These are phyloP conservation scores for Morinoia aosen DNA, from an alignment of 2,888 invertebrate species.

Conservation along the genomic window DNA sequence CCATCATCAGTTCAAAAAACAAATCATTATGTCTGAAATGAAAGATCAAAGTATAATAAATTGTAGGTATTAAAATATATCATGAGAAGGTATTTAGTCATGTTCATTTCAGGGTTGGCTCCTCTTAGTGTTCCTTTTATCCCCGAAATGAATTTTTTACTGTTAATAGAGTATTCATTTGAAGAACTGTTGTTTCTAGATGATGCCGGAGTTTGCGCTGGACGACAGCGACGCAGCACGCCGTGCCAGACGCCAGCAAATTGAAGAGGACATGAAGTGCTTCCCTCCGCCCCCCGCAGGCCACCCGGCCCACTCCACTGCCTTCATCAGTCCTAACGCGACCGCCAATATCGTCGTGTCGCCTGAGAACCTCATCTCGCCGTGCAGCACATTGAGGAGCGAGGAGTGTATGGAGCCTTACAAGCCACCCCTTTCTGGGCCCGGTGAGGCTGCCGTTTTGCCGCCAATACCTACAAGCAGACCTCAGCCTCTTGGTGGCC, in stretches of 20 bases:
- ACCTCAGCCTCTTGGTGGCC: neutral
- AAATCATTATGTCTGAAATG: too few relatives aligned
- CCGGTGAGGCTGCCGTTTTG: neutral
- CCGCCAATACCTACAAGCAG: neutral
- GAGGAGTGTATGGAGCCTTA: constrained; percentile 45
- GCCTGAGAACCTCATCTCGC: constrained; percentile 47
- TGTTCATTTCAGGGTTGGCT: too few relatives aligned
- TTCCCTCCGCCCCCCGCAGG: neutral
- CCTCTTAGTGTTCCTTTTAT: too few relatives aligned
- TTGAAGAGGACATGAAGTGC: neutral
- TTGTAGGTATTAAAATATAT: too few relatives aligned
- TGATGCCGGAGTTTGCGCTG: neutral
- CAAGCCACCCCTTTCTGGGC: neutral
- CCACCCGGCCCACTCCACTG: neutral
- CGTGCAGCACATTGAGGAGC: constrained; percentile 53
- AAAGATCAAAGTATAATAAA: too few relatives aligned
- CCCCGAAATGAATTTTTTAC: neutral
- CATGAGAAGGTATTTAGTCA: too few relatives aligned
- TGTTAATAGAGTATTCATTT: neutral
- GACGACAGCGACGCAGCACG: neutral
- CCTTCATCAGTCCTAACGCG: constrained; percentile 47
- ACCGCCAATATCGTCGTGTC: constrained; percentile 54
- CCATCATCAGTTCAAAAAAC: too few relatives aligned
- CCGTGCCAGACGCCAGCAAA: neutral
- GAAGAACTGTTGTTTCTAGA: neutral